phyloP scores from a whole-genome alignment of 1,140 invertebrate species.

The Nebria ingens region DNA sequence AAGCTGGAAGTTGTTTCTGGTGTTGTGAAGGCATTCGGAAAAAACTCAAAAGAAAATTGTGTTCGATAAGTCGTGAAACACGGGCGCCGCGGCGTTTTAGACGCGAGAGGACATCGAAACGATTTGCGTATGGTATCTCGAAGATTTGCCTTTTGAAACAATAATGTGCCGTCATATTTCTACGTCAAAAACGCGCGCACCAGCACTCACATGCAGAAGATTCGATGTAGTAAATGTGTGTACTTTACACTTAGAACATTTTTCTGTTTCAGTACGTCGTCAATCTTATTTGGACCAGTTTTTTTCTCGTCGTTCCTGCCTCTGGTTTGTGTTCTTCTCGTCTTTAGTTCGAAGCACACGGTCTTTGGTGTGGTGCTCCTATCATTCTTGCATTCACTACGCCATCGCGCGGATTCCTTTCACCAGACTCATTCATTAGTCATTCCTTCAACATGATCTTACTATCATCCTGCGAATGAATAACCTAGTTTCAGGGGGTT shows the following conservation, averaged over 20 bases:
- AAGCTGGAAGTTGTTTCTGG: neutral
- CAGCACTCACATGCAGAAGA: slow-evolving; percentile 6
- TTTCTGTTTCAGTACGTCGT: slow-evolving; percentile 8
- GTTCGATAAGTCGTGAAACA: too few species aligned
- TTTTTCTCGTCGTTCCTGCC: neutral
- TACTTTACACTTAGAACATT: slow-evolving; percentile 9
- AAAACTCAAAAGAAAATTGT: too few species aligned
- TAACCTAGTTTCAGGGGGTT: too few species aligned
- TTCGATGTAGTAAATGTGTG: slow-evolving; percentile 2
- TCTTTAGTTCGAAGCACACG: too few species aligned
- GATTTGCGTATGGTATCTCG: neutral
- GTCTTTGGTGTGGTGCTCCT: neutral
- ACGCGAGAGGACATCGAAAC: neutral
- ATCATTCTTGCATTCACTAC: slow-evolving; percentile 8
- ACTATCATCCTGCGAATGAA: slow-evolving; percentile 3
- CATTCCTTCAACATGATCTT: slow-evolving; percentile 8
- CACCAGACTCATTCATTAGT: slow-evolving; percentile 6
- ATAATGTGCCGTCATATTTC: slow-evolving; percentile 8
- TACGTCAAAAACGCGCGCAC: neutral
- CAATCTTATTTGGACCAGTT: slow-evolving; percentile 4
- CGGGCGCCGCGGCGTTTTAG: neutral
- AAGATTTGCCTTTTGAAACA: slow-evolving; percentile 9
- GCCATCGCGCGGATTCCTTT: slow-evolving; percentile 2
- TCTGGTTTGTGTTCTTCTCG: neutral
- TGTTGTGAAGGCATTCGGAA: too few species aligned